Conservation (phyloP, 2,113 vertebrate species). For the Ciconia boyciana region DNA sequence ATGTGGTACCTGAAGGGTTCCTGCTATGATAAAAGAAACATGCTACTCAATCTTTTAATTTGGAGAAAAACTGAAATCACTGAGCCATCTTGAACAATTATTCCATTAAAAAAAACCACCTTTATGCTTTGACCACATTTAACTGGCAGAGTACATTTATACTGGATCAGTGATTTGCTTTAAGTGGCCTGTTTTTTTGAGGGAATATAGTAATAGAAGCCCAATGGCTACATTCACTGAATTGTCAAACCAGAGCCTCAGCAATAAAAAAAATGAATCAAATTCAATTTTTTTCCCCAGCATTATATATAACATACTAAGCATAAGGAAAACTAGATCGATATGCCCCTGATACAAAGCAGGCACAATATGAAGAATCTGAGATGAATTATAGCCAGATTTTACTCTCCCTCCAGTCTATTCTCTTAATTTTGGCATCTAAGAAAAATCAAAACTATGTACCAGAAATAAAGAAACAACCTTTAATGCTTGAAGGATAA, state of each 20-base stretch:
- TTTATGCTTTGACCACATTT: neutral
- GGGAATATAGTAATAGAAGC: neutral
- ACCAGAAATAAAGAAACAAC: neutral
- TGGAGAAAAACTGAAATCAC: neutral
- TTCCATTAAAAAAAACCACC: neutral
- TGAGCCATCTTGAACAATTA: neutral
- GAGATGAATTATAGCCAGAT: neutral
- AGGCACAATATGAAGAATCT: neutral
- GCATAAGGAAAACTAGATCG: neutral
- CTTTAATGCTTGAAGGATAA: neutral
- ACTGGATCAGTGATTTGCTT: neutral
- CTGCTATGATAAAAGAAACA: neutral
- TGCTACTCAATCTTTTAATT: neutral
- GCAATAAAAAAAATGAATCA: neutral
- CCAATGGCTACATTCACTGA: neutral
- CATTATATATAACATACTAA: neutral
- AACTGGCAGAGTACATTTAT: neutral
- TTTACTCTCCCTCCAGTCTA: neutral
- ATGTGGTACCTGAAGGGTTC: neutral
- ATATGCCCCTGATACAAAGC: neutral
- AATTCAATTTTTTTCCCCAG: neutral
- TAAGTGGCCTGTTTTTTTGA: neutral
- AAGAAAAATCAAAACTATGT: neutral
- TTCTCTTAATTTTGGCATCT: neutral
- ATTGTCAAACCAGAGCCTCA: neutral